Base-by-base conservation (phyloP, 2,888 invertebrate genomes). In the Chymomyza procnemis region DNA sequence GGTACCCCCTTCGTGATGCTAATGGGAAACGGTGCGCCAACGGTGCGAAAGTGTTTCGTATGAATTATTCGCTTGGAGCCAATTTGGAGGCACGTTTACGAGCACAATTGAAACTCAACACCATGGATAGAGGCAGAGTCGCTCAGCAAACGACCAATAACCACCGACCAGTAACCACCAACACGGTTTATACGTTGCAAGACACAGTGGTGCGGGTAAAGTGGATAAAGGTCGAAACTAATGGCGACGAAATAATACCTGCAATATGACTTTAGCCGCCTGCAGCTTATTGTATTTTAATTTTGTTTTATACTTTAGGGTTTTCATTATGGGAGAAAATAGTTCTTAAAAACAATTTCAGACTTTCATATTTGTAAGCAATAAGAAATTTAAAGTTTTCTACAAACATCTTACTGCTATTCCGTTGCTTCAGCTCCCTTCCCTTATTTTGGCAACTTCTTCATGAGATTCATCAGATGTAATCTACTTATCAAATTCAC, bases 41-140 rank as follows among this genome's bases (percentile, higher is more conserved):
- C 79, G 80, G 80, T 82, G 82, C 83, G 87, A 84, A 84, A 87
- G 83, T 87, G 83, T 85, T 87, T 85, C 85, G 79, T 83, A 85
- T 84, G 87, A 84, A 84, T 84, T 84, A 87, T 87, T 84, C 79
- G 83, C 74, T 75, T 73, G 69, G 69, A 84, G 87, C 83, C 83
- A 84, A 84, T 84, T 84, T 85, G 85, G 77, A 87, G 83, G 76
- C 85, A 81, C 85, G 83, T 87, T 85, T 82, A 80, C 85, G 72
- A 74, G 83, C 85, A 87, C 87, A 83, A 84, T 84, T 84, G 83
- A 87, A 84, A 84, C 81, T 73, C 71, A 77, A 85, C 75, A 78
- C 84, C 71, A 64, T 62, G 52, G n/a, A 50, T 50, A 30, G 19
- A 57, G 66, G 52, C 52, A 65, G 71, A 61, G 58, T 55, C 26